Evolutionary conservation across 1,140 invertebrate genomes (phyloP).

Genomic region (Scaptomyza pallida): DNA sequence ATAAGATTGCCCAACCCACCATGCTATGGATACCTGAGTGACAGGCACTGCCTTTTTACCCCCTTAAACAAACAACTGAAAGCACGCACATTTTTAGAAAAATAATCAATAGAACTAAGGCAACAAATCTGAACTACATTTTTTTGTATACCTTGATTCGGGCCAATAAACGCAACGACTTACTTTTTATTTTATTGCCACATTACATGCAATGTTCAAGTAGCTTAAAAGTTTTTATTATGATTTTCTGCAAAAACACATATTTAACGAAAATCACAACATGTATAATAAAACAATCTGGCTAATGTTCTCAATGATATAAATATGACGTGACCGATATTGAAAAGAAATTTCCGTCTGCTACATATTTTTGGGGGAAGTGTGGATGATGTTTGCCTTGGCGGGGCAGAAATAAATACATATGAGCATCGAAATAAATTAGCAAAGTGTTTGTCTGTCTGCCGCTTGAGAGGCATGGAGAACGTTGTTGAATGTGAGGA

Average conservation of each 20-base stretch:
- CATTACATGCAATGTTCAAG: conserved; percentile 38
- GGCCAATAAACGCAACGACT: conserved; percentile 1
- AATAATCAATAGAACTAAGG: conserved; percentile 59
- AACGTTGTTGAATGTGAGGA: conserved; percentile 39
- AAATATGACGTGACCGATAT: conserved; percentile 72
- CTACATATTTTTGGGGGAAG: conserved; percentile 42
- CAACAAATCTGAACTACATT: conserved; percentile 66
- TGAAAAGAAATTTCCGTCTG: conserved; percentile 68
- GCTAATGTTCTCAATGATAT: conserved; percentile 76
- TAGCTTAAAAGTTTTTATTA: conserved; percentile 11
- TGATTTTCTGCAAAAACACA: conserved; percentile 23
- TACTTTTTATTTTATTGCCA: conserved; percentile 35
- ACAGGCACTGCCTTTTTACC: conserved; percentile 6
- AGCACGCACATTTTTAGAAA: conserved; percentile 56
- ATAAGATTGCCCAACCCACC: conserved; percentile 15
- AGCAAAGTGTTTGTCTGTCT: conserved; percentile 35
- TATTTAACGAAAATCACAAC: conserved; percentile 9
- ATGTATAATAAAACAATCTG: conserved; percentile 54
- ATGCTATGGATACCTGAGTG: conserved; percentile 21
- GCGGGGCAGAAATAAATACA: conserved; percentile 26
- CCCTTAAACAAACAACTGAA: conserved; percentile 21
- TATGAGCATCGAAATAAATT: conserved; percentile 71
- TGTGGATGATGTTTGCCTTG: conserved; percentile 56
- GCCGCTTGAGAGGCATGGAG: conserved; percentile 34
- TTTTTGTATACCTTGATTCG: conserved; percentile 40